Evolutionary conservation across 2,888 invertebrate species (phyloP), one percentile per base, ranked within the genome.

Genomic region (Acrocyrtus sp.): DNA sequence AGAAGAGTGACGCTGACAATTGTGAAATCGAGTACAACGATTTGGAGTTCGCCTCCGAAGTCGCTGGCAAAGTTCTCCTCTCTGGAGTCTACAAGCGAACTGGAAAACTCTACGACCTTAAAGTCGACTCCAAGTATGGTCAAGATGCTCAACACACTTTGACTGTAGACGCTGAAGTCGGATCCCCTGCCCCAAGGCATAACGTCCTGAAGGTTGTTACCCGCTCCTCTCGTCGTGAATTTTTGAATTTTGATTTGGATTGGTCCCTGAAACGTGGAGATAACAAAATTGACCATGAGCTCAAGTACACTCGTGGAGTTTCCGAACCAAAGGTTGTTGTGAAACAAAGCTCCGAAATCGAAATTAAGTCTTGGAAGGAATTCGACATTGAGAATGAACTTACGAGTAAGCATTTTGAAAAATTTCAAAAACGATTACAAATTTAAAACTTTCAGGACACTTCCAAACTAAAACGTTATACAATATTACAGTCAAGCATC

Each of bases 401-500:
- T 19, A 75, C 73, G 60, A 67, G 80, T 81, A 76, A 53, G 26
- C 24, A 54, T 34, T 34, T 17, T 19, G 34, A 19, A 4, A 48
- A 60, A n/a, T 21, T n/a, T n/a, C n/a, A n/a, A n/a, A n/a, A n/a
- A n/a, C n/a, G n/a, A n/a, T n/a, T 53, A 72, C 41, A 12, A 48
- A 12, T 47, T 39, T 17, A 41, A 58, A 15, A 45, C 47, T 17
- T 51, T 67, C 39, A 15, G 39, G 39, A 15, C 17, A n/a, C 12
- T 45, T 45, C 5, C 5, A 45, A 45, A 12, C n/a, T n/a, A n/a
- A n/a, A n/a, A n/a, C n/a, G n/a, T n/a, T n/a, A n/a, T n/a, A n/a
- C n/a, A 24, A 27, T n/a, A 24, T 81, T 80, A 19, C 82, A 88
- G 86, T 90, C 60, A 86, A 87, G 74, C 88, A 90, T 79, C 87